Evolutionary conservation across 2,113 vertebrate genomes (phyloP), one percentile per base, ranked within the genome.

Genomic region (Stictonetta naevosa): DNA sequence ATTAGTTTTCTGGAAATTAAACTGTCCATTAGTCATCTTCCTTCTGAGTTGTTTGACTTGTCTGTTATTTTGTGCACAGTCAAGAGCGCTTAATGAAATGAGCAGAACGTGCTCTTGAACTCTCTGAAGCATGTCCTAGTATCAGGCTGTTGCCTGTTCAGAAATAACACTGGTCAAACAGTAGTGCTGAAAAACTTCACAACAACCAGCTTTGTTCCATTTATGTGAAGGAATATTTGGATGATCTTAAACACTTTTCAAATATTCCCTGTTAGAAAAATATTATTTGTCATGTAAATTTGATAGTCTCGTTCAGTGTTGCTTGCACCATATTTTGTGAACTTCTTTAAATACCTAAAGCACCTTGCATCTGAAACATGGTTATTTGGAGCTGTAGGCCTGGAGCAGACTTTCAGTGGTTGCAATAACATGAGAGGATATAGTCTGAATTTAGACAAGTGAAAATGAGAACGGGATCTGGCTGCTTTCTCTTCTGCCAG

Each of bases 261-360:
- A 14, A 93, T 81, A 50, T 48, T 11, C 40, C 87, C 33, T 93
- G 56, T 74, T 62, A 95, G 63, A 89, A 86, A 74, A 93, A 67
- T 72, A 3, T 34, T 33, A 38, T 38, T 36, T 86, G 31, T 89
- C 36, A 5, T 53, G 64, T 83, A 76, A 81, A 53, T 83, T 22
- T 73, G 48, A 48, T 26, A 62, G 13, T 75, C 78, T 76, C 1
- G 0, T 13, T 91, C 5, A 1, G 64, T 58, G 53, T 58, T 83
- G 26, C 63, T 80, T 66, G 33, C 42, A 92, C 60, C 38, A 40
- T 82, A 15, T 90, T 93, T 58, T 86, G 67, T 85, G 46, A 78
- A 55, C 85, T 74, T 79, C 85, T 74, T 79, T 25, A 48, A 42
- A 33, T 75, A 73, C 6, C 4, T 50, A 2, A 58, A 86, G 7